Evolutionary conservation across 1,140 invertebrate species (phyloP).

Genomic region (Diprion similis): DNA sequence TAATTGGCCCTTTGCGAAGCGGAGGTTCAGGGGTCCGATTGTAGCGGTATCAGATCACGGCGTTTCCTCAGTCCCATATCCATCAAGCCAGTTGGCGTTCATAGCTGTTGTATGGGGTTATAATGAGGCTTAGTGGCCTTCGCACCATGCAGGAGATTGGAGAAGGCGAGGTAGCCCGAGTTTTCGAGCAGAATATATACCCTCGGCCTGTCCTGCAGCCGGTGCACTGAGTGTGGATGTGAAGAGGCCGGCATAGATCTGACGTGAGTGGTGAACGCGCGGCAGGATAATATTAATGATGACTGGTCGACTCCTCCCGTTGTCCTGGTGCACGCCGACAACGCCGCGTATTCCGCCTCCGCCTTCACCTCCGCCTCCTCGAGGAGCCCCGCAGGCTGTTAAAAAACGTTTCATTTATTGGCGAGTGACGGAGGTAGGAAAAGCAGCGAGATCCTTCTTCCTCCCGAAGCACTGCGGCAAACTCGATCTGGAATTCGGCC

Average conservation of each 20-base stretch:
- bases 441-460: too few relatives aligned
- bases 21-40: too few relatives aligned
- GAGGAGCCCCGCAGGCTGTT: constrained; percentile 28
- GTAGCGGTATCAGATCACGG: not conserved
- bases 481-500: too few relatives aligned
- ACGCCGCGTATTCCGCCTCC: constrained; percentile 34
- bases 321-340: constrained; percentile 28
- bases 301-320: constrained; percentile 34
- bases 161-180: too few relatives aligned
- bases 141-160: too few relatives aligned
- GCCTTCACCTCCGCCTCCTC: constrained; percentile 33
- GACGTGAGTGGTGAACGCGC: constrained; percentile 45
- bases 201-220: constrained; percentile 22
- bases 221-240: constrained; percentile 35
- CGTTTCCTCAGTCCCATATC: not conserved
- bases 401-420: too few relatives aligned
- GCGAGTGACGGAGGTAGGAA: too few relatives aligned
- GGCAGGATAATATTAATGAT: constrained; percentile 53
- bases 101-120: not conserved
- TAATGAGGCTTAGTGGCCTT: not conserved
- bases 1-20: too few relatives aligned
- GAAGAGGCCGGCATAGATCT: constrained; percentile 54
- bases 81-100: not conserved
- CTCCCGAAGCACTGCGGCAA: too few relatives aligned
- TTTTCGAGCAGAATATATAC: constrained; percentile 16